phyloP scores from a whole-genome alignment of 2,113 vertebrate genomes.

The Ageneiosus marmoratus region DNA sequence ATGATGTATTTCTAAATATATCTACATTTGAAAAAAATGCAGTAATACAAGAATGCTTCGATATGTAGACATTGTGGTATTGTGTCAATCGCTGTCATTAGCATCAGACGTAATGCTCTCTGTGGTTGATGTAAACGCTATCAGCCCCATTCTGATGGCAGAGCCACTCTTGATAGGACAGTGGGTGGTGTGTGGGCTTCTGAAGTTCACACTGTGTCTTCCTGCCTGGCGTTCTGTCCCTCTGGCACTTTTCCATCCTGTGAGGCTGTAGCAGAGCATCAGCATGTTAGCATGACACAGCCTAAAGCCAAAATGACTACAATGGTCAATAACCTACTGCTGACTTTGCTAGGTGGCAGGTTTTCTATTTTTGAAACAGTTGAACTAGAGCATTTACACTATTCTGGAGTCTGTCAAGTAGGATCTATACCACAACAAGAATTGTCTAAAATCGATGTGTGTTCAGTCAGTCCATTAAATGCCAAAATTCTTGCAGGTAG shows the following conservation, averaged over 20 bases:
- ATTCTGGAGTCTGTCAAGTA: neutral
- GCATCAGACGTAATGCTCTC: constrained; percentile 76
- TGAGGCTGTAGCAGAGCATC: constrained; percentile 56
- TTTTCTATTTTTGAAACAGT: neutral
- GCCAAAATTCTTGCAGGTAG: neutral
- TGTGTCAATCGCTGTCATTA: neutral
- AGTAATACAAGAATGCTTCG: neutral
- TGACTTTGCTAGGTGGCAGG: neutral
- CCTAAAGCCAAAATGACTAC: neutral
- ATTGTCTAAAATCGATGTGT: neutral
- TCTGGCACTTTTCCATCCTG: constrained; percentile 56
- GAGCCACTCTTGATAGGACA: constrained; percentile 72
- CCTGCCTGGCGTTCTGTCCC: constrained; percentile 51
- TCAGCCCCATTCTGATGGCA: constrained; percentile 75
- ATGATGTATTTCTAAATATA: constrained; percentile 15
- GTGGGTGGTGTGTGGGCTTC: constrained; percentile 58
- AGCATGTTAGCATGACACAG: neutral
- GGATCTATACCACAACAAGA: neutral
- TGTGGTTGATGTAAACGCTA: constrained; percentile 75
- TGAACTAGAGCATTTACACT: neutral
- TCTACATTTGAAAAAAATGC: neutral
- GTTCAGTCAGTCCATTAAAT: neutral
- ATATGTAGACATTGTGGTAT: constrained; percentile 1
- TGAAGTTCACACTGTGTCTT: constrained; percentile 29
- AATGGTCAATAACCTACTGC: neutral